phyloP scores from a whole-genome alignment of 2,888 invertebrate species.

The Epinotia ramella region DNA sequence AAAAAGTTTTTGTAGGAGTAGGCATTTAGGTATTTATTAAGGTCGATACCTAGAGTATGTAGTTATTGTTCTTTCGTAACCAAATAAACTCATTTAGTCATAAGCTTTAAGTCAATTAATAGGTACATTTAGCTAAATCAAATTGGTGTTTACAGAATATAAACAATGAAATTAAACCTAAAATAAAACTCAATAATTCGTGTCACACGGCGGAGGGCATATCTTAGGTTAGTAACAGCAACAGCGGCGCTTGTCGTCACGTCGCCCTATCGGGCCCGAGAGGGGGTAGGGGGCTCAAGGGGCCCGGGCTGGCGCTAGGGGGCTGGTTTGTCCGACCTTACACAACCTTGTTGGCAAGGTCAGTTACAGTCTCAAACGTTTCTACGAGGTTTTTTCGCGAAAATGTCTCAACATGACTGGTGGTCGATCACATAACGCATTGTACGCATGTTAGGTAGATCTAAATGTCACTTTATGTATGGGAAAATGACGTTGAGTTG shows the following conservation, averaged over 20 bases:
- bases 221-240: constrained; percentile 30
- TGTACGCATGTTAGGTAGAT: no score
- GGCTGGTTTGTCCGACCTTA: constrained; percentile 42
- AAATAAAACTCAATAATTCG: not conserved
- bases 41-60: not conserved
- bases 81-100: not conserved
- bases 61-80: no score
- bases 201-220: constrained; percentile 9
- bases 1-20: not conserved
- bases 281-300: constrained; percentile 13
- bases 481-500: no score
- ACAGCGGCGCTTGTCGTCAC: constrained; percentile 35
- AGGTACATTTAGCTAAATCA: not conserved
- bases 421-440: no score
- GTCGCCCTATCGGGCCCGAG: constrained; percentile 26
- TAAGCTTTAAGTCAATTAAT: not conserved
- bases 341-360: constrained; percentile 43
- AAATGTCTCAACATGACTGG: constrained; percentile 7
- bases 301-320: constrained; percentile 22
- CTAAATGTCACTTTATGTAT: no score
- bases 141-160: not conserved
- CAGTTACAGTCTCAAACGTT: constrained; percentile 33
- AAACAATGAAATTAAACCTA: not conserved
- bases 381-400: constrained; percentile 12
- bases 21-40: no score